These are phyloP conservation scores for Bothrops jararaca DNA, from an alignment of 2,113 vertebrate genomes.

Conservation along the genomic window DNA sequence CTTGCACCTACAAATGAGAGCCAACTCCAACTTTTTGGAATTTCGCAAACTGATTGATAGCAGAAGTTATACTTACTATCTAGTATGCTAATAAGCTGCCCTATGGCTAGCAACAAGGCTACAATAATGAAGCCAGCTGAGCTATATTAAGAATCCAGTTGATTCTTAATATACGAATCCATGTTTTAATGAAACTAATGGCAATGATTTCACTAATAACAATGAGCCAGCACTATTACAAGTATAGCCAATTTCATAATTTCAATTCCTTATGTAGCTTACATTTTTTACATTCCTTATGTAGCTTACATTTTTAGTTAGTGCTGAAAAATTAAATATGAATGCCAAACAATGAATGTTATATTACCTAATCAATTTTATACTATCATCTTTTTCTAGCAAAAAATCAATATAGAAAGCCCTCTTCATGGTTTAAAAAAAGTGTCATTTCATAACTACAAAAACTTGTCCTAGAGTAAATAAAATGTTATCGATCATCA, in stretches of 20 bases:
- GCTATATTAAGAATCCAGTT: not conserved
- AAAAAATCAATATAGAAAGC: not conserved
- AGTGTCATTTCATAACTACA: not conserved
- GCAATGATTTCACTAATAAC: not conserved
- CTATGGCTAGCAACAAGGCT: not conserved
- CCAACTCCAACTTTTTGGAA: not conserved
- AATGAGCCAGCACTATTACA: not conserved
- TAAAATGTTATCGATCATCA: not conserved
- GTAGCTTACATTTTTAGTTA: not conserved
- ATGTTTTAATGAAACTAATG: not conserved
- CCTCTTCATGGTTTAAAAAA: not conserved
- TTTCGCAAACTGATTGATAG: not conserved
- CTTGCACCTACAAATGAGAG: not conserved
- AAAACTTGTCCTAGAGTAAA: not conserved
- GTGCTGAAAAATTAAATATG: not conserved
- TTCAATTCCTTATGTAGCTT: not conserved
- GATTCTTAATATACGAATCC: not conserved
- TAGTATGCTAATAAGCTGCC: not conserved
- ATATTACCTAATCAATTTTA: not conserved
- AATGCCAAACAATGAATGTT: not conserved
- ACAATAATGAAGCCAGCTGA: not conserved
- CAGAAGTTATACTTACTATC: not conserved
- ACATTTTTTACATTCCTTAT: no score
- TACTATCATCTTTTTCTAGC: not conserved
- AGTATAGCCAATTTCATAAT: constrained; percentile 1